phyloP scores from a whole-genome alignment of 2,888 invertebrate species.

The Alcis repandata region DNA sequence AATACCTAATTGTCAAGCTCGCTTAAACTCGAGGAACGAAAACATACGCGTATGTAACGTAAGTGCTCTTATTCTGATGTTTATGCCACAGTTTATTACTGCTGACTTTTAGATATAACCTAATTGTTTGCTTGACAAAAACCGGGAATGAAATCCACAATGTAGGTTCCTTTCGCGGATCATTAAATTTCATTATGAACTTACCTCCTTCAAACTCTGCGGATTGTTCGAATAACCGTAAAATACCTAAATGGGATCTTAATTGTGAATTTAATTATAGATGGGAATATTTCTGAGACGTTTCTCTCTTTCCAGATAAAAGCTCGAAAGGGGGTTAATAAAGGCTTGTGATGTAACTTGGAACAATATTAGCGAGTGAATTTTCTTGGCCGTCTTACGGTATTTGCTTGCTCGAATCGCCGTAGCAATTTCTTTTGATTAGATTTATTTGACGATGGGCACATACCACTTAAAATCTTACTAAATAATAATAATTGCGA shows the following conservation, averaged over 20 bases:
- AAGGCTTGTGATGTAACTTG: slow-evolving; percentile 41
- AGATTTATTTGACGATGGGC: slow-evolving; percentile 2
- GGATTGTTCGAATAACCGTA: slow-evolving; percentile 67
- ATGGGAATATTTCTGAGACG: slow-evolving; percentile 46
- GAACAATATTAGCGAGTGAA: slow-evolving; percentile 39
- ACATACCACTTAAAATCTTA: no score
- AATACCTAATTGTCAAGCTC: slow-evolving; percentile 31
- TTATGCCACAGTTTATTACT: slow-evolving; percentile 28
- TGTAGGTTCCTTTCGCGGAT: slow-evolving; percentile 58
- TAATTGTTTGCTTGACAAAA: slow-evolving; percentile 36
- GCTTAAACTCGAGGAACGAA: slow-evolving; percentile 14
- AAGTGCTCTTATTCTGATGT: slow-evolving; percentile 22
- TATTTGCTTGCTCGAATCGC: slow-evolving; percentile 30
- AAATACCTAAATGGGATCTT: slow-evolving; percentile 70
- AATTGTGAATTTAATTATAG: slow-evolving; percentile 67
- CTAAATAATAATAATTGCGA: no score
- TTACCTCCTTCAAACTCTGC: slow-evolving; percentile 64
- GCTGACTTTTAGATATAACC: slow-evolving; percentile 23
- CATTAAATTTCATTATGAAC: slow-evolving; percentile 68
- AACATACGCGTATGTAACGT: slow-evolving; percentile 13
- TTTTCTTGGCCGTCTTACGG: slow-evolving; percentile 25
- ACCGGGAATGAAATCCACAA: slow-evolving; percentile 45
- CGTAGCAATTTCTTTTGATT: slow-evolving; percentile 19
- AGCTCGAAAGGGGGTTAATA: slow-evolving; percentile 42
- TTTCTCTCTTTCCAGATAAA: slow-evolving; percentile 43